Conservation (phyloP, 2,797 vertebrate species). For the Pteropus rufus region DNA sequence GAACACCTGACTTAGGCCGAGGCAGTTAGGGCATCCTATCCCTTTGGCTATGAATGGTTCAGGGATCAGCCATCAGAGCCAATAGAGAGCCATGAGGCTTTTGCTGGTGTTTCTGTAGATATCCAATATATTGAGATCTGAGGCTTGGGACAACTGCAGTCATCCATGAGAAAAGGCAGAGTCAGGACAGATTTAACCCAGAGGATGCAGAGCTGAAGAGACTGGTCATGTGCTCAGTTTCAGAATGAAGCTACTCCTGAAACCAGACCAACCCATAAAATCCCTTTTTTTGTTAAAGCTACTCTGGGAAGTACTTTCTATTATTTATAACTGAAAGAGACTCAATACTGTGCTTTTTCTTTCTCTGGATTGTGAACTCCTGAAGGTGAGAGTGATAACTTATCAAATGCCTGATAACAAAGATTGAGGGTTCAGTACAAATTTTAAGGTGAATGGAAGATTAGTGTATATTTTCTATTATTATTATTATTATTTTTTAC, state of each 20-base stretch:
- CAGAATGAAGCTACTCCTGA: background rate
- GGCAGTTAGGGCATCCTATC: background rate
- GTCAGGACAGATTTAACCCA: background rate
- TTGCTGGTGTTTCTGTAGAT: background rate
- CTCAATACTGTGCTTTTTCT: background rate
- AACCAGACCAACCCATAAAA: background rate
- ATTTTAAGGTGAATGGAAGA: constrained; percentile 13
- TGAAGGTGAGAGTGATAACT: background rate
- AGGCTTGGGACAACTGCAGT: background rate
- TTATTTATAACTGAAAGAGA: background rate
- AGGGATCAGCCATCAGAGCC: background rate
- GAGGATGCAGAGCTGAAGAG: background rate
- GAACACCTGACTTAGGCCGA: background rate
- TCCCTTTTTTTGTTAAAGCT: background rate
- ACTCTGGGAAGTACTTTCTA: constrained; percentile 15
- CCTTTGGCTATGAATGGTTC: background rate
- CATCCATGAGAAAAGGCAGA: background rate
- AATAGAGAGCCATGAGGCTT: background rate
- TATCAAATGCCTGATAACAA: background rate
- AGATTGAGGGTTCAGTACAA: background rate
- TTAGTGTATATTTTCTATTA: background rate
- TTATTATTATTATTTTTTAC: background rate
- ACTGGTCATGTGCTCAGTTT: background rate
- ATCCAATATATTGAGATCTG: background rate
- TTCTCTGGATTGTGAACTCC: background rate